Base-by-base conservation (phyloP, 2,888 invertebrate genomes). In the Epinotia brunnichana region DNA sequence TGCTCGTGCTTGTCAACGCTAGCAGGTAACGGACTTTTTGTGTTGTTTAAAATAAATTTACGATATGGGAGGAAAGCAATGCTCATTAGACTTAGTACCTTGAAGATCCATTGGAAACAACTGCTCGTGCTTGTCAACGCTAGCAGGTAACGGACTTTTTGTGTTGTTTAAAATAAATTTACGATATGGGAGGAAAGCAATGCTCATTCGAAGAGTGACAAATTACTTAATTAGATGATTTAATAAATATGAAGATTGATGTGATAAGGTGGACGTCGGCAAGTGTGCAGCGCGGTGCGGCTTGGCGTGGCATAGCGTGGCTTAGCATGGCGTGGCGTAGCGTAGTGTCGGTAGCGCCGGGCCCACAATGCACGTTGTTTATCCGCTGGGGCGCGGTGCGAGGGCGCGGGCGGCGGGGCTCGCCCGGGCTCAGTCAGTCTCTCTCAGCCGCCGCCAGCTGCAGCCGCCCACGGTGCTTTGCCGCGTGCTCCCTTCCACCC, bases 331-430 rank as follows among this genome's bases (percentile, higher is more conserved):
- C 82, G 80, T 80, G 76, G 77, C 82, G 80, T 83, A 81, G 85
- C 85, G 85, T 83, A 85, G 87, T 21, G 87, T 86, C 83, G 86
- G 86, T 85, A 87, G 91, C 53, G 90, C 89, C 90, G 88, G 88
- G 90, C 87, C 90, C 89, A 92, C 92, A 91, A 90, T 92, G 92
- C 92, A 92, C 85, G 92, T 92, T 92, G 92, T 92, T 92, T 92
- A 92, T 92, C 91, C 92, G 90, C 85, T 83, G 83, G 89, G 88
- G 89, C 82, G 87, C 83, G 89, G 88, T 86, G 83, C 69, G 77
- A 77, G 77, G 70, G 75, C 56, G 77, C 73, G 80, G 77, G 80
- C 76, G 77, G 76, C 77, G 80, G 78, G 82, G 90, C 90, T 89
- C 84, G 89, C 90, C 91, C 91, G 90, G 92, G 92, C 90, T 86